A percentile compares a stretch with the other conserved stretches of the same genome.
phyloP scores from a whole-genome alignment of 2,113 vertebrate genomes.

The Aix galericulata region DNA sequence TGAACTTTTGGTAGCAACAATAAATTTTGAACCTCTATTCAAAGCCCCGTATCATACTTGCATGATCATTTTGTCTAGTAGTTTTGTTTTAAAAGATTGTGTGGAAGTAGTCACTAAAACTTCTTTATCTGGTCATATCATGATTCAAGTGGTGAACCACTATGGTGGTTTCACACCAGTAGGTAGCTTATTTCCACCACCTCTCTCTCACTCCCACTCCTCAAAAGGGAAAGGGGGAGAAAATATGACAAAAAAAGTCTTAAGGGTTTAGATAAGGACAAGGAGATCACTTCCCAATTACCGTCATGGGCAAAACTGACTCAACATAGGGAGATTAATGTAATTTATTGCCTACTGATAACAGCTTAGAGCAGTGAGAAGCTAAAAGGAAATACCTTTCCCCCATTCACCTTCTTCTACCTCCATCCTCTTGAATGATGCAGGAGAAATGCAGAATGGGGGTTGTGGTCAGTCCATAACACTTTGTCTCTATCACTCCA shows the following conservation, averaged over 20 bases:
- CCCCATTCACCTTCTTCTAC: background rate
- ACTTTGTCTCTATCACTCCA: too few relatives aligned
- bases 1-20: too few relatives aligned
- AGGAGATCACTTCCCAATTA: too few relatives aligned
- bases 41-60: background rate
- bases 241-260: too few relatives aligned
- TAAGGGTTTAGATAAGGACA: too few relatives aligned
- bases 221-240: too few relatives aligned
- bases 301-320: background rate
- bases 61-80: accelerated
- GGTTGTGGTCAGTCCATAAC: background rate
- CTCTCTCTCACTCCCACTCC: too few relatives aligned
- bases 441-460: background rate
- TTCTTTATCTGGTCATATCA: background rate
- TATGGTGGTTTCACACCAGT: background rate
- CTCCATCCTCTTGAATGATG: background rate
- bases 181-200: background rate
- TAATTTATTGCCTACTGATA: background rate
- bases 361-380: background rate
- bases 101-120: background rate
- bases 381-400: background rate
- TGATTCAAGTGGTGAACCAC: background rate
- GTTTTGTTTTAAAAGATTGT: background rate
- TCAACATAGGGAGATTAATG: background rate
- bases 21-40: background rate